Base-by-base conservation (phyloP, 2,888 invertebrate genomes). In the Nemotelus pantherinus region DNA sequence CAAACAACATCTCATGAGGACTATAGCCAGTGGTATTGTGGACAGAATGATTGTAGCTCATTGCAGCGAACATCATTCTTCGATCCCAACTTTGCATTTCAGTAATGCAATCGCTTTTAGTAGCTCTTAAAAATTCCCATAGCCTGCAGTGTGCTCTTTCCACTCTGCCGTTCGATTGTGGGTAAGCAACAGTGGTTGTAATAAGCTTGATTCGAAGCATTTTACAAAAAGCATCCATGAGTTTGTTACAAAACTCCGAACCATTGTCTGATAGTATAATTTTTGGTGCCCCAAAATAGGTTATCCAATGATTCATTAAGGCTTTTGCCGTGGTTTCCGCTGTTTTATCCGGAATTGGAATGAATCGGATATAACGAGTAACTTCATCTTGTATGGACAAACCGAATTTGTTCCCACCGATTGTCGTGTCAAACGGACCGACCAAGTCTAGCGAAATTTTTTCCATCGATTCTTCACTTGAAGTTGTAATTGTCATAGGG, bases 371-470 rank as follows among this genome's bases (percentile, higher is more conserved):
- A 39, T 67, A 71, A 64, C 65, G 71, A 9, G 67, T 67, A 39
- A 78, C 41, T 44, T 77, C 74, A 50, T 74, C 74, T 45, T 77
- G 67, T 3, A 77, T 77, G 7, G 77, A 71, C 6, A 77, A 4
- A 2, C 65, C 65, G 41, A 77, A 78, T 72, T 78, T 78, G 57
- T 76, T 44, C 65, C 76, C 70, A 10, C 72, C 50, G 25, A 68
- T 68, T 58, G 78, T 74, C 43, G 65, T 45, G n/a, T 77, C 55
- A 10, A 78, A 53, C n/a, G 74, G 78, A 41, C 63, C 77, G 50
- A 79, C 76, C 39, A 79, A 53, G 53, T 79, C 79, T 47, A 77
- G 60, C 9, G 10, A 70, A 60, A 72, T 74, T 77, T 77, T 77
- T 65, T 78, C 71, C 43, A 78, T 44, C 57, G 78, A 65, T 50